Conservation (phyloP, 2,888 invertebrate species). For the Drosophila falleni region DNA sequence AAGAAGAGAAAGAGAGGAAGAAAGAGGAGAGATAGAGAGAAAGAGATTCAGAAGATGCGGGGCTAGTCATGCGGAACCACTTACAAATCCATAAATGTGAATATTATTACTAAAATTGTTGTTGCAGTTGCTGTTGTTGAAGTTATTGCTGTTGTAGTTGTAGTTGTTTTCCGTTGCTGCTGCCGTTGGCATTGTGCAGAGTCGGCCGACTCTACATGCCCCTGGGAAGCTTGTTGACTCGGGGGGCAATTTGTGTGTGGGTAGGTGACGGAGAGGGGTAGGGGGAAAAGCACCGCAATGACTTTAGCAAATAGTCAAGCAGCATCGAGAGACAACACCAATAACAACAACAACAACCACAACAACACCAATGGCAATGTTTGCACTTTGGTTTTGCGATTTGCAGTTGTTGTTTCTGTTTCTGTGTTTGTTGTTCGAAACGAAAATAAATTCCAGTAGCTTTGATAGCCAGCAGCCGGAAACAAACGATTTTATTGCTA, state of each 20-base stretch:
- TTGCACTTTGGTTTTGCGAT: slow-evolving; percentile 81
- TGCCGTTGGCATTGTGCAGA: slow-evolving; percentile 66
- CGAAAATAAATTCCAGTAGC: slow-evolving; percentile 76
- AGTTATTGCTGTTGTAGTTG: slow-evolving; percentile 34
- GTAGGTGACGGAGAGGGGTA: slow-evolving; percentile 11
- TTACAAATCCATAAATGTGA: slow-evolving; percentile 82
- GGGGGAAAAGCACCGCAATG: slow-evolving; percentile 71
- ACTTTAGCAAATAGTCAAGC: slow-evolving; percentile 80
- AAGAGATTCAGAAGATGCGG: slow-evolving; percentile 51
- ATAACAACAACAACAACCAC: slow-evolving; percentile 35
- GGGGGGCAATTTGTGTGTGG: slow-evolving; percentile 50
- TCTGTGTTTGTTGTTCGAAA: slow-evolving; percentile 67
- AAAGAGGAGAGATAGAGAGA: background rate
- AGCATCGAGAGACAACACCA: slow-evolving; percentile 62
- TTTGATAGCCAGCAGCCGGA: slow-evolving; percentile 68
- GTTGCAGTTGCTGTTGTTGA: slow-evolving; percentile 47
- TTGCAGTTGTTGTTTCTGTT: slow-evolving; percentile 65
- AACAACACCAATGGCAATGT: slow-evolving; percentile 60
- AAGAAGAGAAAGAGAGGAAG: background rate
- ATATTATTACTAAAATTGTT: slow-evolving; percentile 78
- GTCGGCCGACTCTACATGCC: slow-evolving; percentile 37
- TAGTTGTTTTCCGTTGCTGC: slow-evolving; percentile 38
- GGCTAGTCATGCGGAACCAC: slow-evolving; percentile 80
- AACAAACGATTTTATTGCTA: slow-evolving; percentile 80
- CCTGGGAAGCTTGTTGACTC: slow-evolving; percentile 48